These are phyloP conservation scores for Congeria kusceri DNA, from an alignment of 2,888 invertebrate species.

Conservation along the genomic window DNA sequence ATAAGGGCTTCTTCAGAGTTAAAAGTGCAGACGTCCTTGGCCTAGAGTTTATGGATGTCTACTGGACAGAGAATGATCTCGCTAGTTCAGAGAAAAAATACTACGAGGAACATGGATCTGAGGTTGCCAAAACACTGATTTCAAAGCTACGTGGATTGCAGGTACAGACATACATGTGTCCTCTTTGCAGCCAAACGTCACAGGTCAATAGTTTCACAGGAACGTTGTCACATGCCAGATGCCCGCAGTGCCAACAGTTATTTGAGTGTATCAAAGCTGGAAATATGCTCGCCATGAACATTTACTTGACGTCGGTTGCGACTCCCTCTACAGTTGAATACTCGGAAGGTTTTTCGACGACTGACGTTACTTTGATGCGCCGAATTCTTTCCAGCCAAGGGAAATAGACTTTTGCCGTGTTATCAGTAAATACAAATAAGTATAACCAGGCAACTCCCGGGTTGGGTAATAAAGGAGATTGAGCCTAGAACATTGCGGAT, in stretches of 20 bases:
- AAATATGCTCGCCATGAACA: conserved; percentile 20
- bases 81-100: neutral
- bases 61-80: conserved; percentile 23
- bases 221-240: neutral
- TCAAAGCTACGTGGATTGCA: conserved; percentile 10
- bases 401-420: too few species aligned
- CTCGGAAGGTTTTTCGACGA: too few species aligned
- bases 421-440: too few species aligned
- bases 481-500: too few species aligned
- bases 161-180: conserved; percentile 8
- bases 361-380: too few species aligned
- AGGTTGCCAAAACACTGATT: conserved; percentile 26
- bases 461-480: too few species aligned
- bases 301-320: conserved; percentile 18
- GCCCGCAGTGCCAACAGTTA: conserved; percentile 7
- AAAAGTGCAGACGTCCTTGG: conserved; percentile 30
- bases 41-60: conserved; percentile 40
- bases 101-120: conserved; percentile 18
- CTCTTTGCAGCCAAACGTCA: neutral
- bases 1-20: conserved; percentile 40
- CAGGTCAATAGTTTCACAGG: neutral
- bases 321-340: too few species aligned
- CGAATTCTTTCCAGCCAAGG: too few species aligned
- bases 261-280: conserved; percentile 7
- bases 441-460: too few species aligned